These are phyloP conservation scores for Cherax quadricarinatus DNA, from an alignment of 1,140 invertebrate genomes.

Conservation along the genomic window DNA sequence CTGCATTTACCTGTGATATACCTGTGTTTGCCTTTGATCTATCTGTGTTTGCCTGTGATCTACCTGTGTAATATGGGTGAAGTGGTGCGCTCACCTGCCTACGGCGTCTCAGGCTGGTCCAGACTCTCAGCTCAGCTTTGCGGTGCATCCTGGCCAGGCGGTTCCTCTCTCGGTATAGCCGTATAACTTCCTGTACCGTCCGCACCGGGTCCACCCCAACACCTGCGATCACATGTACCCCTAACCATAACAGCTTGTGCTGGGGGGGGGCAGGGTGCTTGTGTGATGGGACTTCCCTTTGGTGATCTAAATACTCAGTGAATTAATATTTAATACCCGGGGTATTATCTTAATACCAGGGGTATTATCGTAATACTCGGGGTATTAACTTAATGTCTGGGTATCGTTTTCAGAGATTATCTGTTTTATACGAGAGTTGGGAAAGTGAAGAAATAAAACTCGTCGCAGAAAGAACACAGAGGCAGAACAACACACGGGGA, in stretches of 20 bases:
- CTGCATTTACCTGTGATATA: too few species aligned
- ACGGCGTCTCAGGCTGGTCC: conserved; percentile 34
- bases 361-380: too few species aligned
- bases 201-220: not conserved
- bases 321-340: not conserved
- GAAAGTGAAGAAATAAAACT: too few species aligned
- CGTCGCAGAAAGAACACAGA: too few species aligned
- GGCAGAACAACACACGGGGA: too few species aligned
- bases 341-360: not conserved
- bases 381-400: too few species aligned
- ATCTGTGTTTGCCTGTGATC: too few species aligned
- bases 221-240: not conserved
- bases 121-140: conserved; percentile 46
- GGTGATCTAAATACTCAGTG: not conserved
- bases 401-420: too few species aligned
- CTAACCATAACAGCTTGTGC: not conserved
- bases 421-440: too few species aligned
- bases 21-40: too few species aligned
- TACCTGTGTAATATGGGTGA: too few species aligned
- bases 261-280: not conserved
- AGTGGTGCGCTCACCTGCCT: conserved; percentile 29
- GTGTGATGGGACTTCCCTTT: not conserved
- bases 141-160: conserved; percentile 44
- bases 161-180: conserved; percentile 31
- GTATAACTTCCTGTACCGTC: conserved; percentile 35